A percentile compares a stretch with the other conserved stretches of the same genome.
Evolutionary conservation across 2,113 vertebrate genomes (phyloP).

Genomic region (Pseudopipra pipra): DNA sequence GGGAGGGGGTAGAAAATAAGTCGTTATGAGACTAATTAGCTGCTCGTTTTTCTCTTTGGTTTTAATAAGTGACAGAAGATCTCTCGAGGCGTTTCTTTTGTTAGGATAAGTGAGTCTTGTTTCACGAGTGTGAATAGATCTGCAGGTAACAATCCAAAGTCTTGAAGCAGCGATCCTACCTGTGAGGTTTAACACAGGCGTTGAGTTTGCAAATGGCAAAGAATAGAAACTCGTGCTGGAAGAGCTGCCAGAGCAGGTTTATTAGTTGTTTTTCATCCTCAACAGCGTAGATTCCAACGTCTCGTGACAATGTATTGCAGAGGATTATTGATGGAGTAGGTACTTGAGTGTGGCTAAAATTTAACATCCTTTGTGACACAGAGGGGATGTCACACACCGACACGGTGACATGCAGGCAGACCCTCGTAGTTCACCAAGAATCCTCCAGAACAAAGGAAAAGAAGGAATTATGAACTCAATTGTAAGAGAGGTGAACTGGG

Average conservation of each 20-base stretch:
- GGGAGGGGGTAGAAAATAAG: slow-evolving; percentile 36
- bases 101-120: neutral
- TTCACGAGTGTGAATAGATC: neutral
- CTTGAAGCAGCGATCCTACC: neutral
- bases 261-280: neutral
- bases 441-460: neutral
- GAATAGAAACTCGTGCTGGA: neutral
- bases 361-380: neutral
- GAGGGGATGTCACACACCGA: fast-evolving
- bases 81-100: neutral
- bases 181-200: neutral
- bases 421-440: neutral
- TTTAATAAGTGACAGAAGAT: slow-evolving; percentile 23
- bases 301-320: neutral
- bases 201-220: neutral
- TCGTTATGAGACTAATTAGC: slow-evolving; percentile 51
- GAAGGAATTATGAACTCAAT: neutral
- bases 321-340: neutral
- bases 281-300: neutral
- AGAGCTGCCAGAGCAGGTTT: neutral
- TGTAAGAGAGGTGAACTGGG: neutral
- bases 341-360: neutral
- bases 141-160: neutral
- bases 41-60: slow-evolving; percentile 37
- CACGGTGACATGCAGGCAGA: neutral